phyloP scores from a whole-genome alignment of 92 coral and sea anemone species.

The Desmophyllum pertusum region DNA sequence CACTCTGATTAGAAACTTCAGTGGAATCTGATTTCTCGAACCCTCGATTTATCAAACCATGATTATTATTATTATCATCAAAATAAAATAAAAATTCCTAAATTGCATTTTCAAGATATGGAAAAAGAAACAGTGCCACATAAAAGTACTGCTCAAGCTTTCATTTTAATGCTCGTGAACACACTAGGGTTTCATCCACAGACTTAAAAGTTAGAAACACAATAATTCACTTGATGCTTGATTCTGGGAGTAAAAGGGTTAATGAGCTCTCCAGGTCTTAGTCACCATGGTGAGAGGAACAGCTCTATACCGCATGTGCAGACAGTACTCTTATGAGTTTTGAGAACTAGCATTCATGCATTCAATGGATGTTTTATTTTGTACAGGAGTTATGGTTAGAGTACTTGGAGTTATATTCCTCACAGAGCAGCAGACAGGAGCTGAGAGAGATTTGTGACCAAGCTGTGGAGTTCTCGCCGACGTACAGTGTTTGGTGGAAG shows the following conservation, averaged over 20 bases:
- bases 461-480: conserved; percentile 86
- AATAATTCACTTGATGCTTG: not conserved
- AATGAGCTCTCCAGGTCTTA: no score
- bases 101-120: no score
- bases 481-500: conserved; percentile 93
- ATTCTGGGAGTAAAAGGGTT: no score
- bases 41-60: no score
- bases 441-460: conserved; percentile 91
- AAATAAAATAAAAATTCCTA: no score
- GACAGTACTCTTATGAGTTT: not conserved
- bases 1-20: no score
- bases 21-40: no score
- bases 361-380: not conserved
- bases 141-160: no score
- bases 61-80: no score
- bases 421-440: conserved; percentile 74
- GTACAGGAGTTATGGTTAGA: conserved; percentile 90
- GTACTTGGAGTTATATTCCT: conserved; percentile 81
- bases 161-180: no score
- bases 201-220: no score
- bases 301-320: not conserved
- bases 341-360: not conserved
- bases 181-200: no score
- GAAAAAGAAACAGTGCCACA: not conserved
- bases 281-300: not conserved